Conservation (phyloP, 2,888 invertebrate species). For the Diaperis boleti region DNA sequence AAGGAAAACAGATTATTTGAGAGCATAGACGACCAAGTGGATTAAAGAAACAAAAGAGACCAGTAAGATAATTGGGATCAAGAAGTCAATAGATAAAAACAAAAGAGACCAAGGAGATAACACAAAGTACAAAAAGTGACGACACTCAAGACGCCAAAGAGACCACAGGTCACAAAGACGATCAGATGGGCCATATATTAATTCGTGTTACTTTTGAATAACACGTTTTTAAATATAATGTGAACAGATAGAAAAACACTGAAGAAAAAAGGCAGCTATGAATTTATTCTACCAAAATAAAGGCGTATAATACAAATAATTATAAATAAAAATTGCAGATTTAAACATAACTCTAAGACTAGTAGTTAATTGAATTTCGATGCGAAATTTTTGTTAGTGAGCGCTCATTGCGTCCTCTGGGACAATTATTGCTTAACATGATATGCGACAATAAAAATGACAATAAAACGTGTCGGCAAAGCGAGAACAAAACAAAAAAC, state of each 20-base stretch:
- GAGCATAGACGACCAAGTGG: too few relatives aligned
- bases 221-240: too few relatives aligned
- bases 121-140: too few relatives aligned
- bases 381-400: constrained; percentile 57
- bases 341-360: constrained; percentile 59
- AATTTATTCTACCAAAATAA: constrained; percentile 63
- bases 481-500: constrained; percentile 34
- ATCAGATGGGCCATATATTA: too few relatives aligned
- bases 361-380: constrained; percentile 55
- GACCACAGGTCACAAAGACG: too few relatives aligned
- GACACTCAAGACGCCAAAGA: too few relatives aligned
- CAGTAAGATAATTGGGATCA: too few relatives aligned
- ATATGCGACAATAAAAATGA: constrained; percentile 43
- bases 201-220: too few relatives aligned
- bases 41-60: too few relatives aligned
- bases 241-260: background rate
- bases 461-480: constrained; percentile 35
- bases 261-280: constrained; percentile 62
- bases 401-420: constrained; percentile 42
- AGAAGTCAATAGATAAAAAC: too few relatives aligned
- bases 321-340: constrained; percentile 47
- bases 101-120: too few relatives aligned
- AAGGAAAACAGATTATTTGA: too few relatives aligned
- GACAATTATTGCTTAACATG: constrained; percentile 44
- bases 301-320: constrained; percentile 56